Conservation (phyloP, 2,113 vertebrate genomes). For the Triplophysa rosa region DNA sequence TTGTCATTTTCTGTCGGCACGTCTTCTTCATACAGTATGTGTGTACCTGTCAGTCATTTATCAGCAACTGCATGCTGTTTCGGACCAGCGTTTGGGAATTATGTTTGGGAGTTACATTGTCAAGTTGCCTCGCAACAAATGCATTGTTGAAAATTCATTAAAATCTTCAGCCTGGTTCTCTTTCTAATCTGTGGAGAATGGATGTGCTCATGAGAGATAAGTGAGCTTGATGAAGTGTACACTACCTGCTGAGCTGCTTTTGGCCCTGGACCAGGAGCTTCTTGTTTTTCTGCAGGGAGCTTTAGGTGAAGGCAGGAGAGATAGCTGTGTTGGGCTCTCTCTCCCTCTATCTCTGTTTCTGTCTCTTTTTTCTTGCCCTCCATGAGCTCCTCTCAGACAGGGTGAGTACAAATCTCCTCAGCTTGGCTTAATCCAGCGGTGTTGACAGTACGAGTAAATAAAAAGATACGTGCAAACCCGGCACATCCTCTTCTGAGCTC, state of each 20-base stretch:
- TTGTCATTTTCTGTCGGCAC: slow-evolving; percentile 1
- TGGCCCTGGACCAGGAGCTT: slow-evolving; percentile 37
- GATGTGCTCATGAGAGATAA: slow-evolving; percentile 18
- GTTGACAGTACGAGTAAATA: slow-evolving; percentile 56
- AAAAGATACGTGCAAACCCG: slow-evolving; percentile 38
- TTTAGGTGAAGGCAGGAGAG: slow-evolving; percentile 9
- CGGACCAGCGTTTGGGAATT: not conserved
- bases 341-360: slow-evolving; percentile 29
- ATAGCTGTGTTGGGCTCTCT: slow-evolving; percentile 34
- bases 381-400: slow-evolving; percentile 34
- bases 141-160: slow-evolving; percentile 23
- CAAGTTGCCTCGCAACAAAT: not conserved
- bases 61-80: not conserved
- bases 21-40: not conserved
- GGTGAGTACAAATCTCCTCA: slow-evolving; percentile 51
- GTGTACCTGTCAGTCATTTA: not conserved
- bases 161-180: slow-evolving; percentile 14
- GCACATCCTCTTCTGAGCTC: not conserved
- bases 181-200: slow-evolving; percentile 5
- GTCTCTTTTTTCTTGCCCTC: slow-evolving; percentile 4
- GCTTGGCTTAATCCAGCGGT: slow-evolving; percentile 45
- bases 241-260: slow-evolving; percentile 29
- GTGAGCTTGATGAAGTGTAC: slow-evolving; percentile 40
- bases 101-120: not conserved
- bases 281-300: slow-evolving; percentile 34